These are phyloP conservation scores for Palaemon carinicauda DNA, from an alignment of 1,140 invertebrate species.

Conservation along the genomic window DNA sequence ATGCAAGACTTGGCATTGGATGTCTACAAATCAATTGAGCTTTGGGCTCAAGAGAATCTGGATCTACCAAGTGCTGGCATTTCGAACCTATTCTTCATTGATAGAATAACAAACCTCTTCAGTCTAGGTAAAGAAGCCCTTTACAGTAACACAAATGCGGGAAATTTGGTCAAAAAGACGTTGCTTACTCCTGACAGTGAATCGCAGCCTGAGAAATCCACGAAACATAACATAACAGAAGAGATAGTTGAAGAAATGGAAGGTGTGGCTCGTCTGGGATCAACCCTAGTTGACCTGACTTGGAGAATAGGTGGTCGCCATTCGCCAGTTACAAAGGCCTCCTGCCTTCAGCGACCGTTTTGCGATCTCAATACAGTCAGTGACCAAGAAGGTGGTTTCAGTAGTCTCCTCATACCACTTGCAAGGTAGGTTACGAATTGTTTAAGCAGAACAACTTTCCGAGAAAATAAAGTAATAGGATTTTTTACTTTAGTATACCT, in stretches of 20 bases:
- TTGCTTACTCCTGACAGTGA: not conserved
- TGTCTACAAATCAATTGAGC: conserved; percentile 27
- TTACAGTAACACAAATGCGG: not conserved
- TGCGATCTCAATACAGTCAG: conserved; percentile 38
- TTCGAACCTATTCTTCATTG: not conserved
- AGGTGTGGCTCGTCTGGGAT: not conserved
- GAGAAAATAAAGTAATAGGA: too few species aligned
- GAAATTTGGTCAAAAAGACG: not conserved
- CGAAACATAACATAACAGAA: not conserved
- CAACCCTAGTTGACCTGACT: conserved; percentile 2
- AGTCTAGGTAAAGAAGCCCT: not conserved
- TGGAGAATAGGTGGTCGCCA: not conserved
- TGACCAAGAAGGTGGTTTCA: not conserved
- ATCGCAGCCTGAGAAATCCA: not conserved
- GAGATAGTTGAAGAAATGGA: conserved; percentile 2
- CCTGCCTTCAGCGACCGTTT: conserved; percentile 34
- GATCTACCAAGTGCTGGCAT: not conserved
- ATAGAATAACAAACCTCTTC: not conserved
- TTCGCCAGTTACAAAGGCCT: not conserved
- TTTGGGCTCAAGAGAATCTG: conserved; percentile 5
- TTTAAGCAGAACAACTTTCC: not conserved
- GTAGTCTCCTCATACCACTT: conserved; percentile 10
- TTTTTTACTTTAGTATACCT: too few species aligned
- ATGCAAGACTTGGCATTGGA: not conserved
- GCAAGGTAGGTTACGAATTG: not conserved